These are phyloP conservation scores for Troides oblongomaculatus DNA, from an alignment of 2,888 invertebrate genomes.

Conservation along the genomic window DNA sequence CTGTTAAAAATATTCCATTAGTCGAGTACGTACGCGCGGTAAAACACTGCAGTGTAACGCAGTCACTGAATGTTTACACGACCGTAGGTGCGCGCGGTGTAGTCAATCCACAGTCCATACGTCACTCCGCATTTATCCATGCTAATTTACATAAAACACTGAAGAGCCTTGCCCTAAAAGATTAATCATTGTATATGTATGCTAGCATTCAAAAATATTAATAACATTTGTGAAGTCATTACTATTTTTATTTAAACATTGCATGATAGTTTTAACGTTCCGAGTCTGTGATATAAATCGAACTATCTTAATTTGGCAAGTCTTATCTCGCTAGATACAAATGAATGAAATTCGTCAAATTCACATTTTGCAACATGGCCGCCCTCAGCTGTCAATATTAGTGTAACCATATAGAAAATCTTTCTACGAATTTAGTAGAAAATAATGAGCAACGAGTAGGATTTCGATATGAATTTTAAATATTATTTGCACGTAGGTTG, in stretches of 20 bases:
- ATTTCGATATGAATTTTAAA: too few relatives aligned
- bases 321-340: slow-evolving; percentile 37
- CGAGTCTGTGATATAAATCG: slow-evolving; percentile 18
- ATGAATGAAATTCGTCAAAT: slow-evolving; percentile 44
- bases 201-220: slow-evolving; percentile 69
- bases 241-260: background rate
- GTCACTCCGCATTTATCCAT: slow-evolving; percentile 60
- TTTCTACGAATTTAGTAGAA: background rate
- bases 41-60: slow-evolving; percentile 35
- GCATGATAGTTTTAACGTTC: background rate
- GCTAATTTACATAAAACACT: slow-evolving; percentile 69
- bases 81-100: slow-evolving; percentile 55
- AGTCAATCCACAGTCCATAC: slow-evolving; percentile 57
- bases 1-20: slow-evolving; percentile 45
- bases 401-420: slow-evolving; percentile 32
- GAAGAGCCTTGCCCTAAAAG: slow-evolving; percentile 71
- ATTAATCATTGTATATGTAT: slow-evolving; percentile 72
- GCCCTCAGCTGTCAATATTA: slow-evolving; percentile 53
- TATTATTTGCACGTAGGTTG: too few relatives aligned
- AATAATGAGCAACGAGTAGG: too few relatives aligned
- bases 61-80: slow-evolving; percentile 45
- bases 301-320: slow-evolving; percentile 29
- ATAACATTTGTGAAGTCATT: slow-evolving; percentile 55
- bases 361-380: slow-evolving; percentile 62
- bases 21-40: slow-evolving; percentile 33